Base-by-base conservation (phyloP, 2,113 vertebrate genomes). In the Carassius carassius region DNA sequence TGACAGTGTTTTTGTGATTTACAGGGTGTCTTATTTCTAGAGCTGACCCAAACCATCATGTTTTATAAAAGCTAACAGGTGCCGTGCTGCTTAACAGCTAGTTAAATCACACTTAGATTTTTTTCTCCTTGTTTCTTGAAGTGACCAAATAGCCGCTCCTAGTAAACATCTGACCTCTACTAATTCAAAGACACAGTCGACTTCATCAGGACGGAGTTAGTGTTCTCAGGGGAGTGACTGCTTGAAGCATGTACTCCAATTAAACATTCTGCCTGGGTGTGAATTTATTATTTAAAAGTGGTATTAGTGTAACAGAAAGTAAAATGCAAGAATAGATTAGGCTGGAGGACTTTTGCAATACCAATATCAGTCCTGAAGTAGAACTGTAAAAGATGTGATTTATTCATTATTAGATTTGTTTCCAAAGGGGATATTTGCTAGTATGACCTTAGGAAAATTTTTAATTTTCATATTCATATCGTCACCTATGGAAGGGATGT, bases 61-160 rank as follows among this genome's bases (percentile, higher is more conserved):
- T 91, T 91, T 89, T 89, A 90, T 92, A 92, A 93, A 93, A 79
- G 90, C 32, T 81, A 63, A 88, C 86, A 87, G 92, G 88, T 89
- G 85, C 89, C 92, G 92, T 91, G 91, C 88, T 83, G 91, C 91
- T 94, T 94, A 92, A 94, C 88, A 90, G 90, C 91, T 90, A 91
- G 87, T 93, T 93, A 93, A 94, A 93, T 92, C 86, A 90, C 92
- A 90, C 94, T 94, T 95, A 94, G 94, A 94, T n/a, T 93, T 93
- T 93, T 41, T 87, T 85, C 84, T 70, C 83, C 63, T 23, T 78
- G 12, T 91, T 91, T 90, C 91, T 75, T 88, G 83, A 89, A 88
- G 89, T 74, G 86, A 89, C 90, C 90, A 92, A 90, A 91, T 88
- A 86, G 89, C 84, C 81, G 85, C 85, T 90, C 85, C 32, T 69